Evolutionary conservation across 2,888 invertebrate species (phyloP).

Genomic region (Rugalucina vietnamica): DNA sequence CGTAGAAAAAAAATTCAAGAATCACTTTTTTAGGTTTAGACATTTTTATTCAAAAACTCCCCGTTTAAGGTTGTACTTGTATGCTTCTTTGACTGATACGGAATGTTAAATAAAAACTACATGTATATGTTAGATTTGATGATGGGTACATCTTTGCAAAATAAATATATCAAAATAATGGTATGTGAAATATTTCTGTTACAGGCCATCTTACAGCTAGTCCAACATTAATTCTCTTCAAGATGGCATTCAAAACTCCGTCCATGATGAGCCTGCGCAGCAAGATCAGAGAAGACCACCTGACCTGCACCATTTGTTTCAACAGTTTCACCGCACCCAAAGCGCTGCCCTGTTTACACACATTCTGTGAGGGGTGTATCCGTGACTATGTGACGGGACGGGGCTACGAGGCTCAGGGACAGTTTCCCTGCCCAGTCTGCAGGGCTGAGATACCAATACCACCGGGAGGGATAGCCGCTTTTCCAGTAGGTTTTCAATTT

Average conservation of each 20-base stretch:
- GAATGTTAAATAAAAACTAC: too few relatives aligned
- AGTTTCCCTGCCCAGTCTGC: conserved; percentile 79
- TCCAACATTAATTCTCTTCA: too few relatives aligned
- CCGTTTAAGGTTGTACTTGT: too few relatives aligned
- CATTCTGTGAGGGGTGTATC: conserved; percentile 79
- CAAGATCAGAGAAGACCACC: conserved; percentile 74
- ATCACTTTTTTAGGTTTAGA: too few relatives aligned
- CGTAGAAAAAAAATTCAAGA: too few relatives aligned
- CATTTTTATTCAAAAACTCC: too few relatives aligned
- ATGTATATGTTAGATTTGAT: too few relatives aligned
- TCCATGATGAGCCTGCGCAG: conserved; percentile 39
- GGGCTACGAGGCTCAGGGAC: conserved; percentile 57
- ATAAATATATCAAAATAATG: too few relatives aligned
- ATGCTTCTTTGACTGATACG: too few relatives aligned
- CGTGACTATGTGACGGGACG: conserved; percentile 69
- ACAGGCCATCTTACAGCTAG: too few relatives aligned
- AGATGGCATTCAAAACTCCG: background rate
- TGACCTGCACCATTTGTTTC: conserved; percentile 78
- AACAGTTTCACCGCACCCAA: conserved; percentile 73
- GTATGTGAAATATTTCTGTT: too few relatives aligned
- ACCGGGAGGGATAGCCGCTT: conserved; percentile 66
- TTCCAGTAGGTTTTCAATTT: conserved; percentile 40
- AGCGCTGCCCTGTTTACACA: conserved; percentile 80
- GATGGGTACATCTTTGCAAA: too few relatives aligned
- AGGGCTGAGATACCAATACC: conserved; percentile 69